Base-by-base conservation (phyloP, 2,113 vertebrate species). In the Callocephalon fimbriatum region DNA sequence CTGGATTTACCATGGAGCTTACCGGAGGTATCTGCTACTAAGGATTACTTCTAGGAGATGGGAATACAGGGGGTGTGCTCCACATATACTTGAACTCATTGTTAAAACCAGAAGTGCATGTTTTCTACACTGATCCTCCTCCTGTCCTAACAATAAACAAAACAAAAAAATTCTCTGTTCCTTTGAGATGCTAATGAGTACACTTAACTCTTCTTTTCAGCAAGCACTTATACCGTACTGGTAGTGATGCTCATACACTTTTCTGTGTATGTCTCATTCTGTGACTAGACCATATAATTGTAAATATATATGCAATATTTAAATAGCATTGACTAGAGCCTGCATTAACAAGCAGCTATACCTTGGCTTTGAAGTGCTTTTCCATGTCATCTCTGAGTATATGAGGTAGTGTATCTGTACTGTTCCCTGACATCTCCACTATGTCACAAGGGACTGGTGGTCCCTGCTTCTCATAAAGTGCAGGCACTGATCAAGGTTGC, bases 301-400 rank as follows among this genome's bases (percentile, higher is more conserved):
- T 6, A 3, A 5, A 79, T 47, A 58, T 53, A 37, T 3, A 58
- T 47, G 22, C 10, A 59, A 6, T 78, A 44, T 92, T 80, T 88
- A 75, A 71, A 71, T 31, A 84, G 1, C 20, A 45, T 18, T 83
- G 9, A 11, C 15, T 75, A 27, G 10, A 81, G 22, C 12, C 29
- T 78, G 56, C 31, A 80, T 65, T 15, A 76, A 61, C 37, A 67
- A 84, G 23, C 4, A 71, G 1, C 45, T 67, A 40, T 54, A 44
- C 13, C 18, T 84, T 58, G 47, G 5, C 16, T 86, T 92, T 77
- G 25, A 74, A 77, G 20, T 51, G 42, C 19, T 87, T 83, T 84
- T 10, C 12, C 4, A 13, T 7, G 3, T 13, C 0, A 0, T 53
- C 17, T 83, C 88, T 74, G 11, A 51, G 11, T 45, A 15, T 14